Evolutionary conservation across 2,797 vertebrate species (phyloP), one percentile per base, ranked within the genome.

Genomic region (Rhinoraja longicauda): DNA sequence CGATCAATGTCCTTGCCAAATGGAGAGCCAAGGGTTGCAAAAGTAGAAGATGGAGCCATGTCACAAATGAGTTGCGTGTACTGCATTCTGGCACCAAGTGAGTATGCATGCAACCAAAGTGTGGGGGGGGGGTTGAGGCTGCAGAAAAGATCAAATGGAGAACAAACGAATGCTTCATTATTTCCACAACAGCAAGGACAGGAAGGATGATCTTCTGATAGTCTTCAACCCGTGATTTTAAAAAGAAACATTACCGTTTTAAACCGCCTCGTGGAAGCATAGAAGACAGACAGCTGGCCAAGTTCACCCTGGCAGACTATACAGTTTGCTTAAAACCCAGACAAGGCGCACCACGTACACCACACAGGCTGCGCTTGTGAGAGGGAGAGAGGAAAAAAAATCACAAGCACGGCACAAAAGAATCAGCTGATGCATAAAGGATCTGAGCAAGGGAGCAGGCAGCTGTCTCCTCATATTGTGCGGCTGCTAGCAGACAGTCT

Each of bases 381-480:
- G 26, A 6, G 45, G 62, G 59, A 59, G 82, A 17, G 82, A 67
- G 3, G 10, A 45, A 59, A 86, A 32, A 19, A 9, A 70, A 90
- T 90, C 45, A 90, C 64, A 91, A 45, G 70, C 67, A 57, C 45
- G 10, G 45, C n/a, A 75, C 90, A 92, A 92, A 92, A 91, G 70
- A 53, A 75, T 75, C 90, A 92, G 90, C 90, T 75, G 90, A 92
- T 75, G 90, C 90, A 92, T 72, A 70, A 92, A 92, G 70, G 21
- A 92, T 75, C 70, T 75, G 39, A 53, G 5, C 70, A 75, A 75
- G 90, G 90, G 39, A 75, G 90, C 67, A 88, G 92, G 39, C 90
- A 92, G 67, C 90, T 75, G 90, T 92, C 90, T 57, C 90, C 36
- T 29, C 36, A 75, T 90, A 73, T 75, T 73, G 90, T 45, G 13